A percentile compares a stretch with the other conserved stretches of the same genome.
Evolutionary conservation across 1,140 invertebrate species (phyloP).

Genomic region (Scaptodrosophila lebanonensis): DNA sequence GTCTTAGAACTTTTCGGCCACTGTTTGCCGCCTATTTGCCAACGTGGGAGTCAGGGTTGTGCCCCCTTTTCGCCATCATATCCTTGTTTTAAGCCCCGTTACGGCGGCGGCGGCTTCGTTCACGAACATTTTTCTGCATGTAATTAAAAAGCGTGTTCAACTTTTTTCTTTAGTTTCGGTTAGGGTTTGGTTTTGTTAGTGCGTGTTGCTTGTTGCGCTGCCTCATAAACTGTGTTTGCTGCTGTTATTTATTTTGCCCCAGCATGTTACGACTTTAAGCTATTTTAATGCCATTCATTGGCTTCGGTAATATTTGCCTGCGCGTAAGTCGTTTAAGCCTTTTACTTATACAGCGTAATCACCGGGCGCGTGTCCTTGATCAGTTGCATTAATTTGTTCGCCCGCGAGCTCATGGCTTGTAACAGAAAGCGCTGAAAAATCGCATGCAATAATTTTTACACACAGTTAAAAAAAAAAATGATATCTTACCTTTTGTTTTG

Average conservation of each 20-base stretch:
- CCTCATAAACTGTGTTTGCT: slow-evolving; percentile 9
- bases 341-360: slow-evolving; percentile 15
- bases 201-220: slow-evolving; percentile 19
- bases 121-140: slow-evolving; percentile 63
- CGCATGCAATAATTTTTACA: slow-evolving; percentile 46
- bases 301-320: slow-evolving; percentile 27
- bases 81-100: slow-evolving; percentile 54
- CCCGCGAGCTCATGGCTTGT: too few relatives aligned
- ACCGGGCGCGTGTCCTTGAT: slow-evolving; percentile 19
- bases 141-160: slow-evolving; percentile 51
- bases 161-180: slow-evolving; percentile 24
- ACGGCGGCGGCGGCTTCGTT: too few relatives aligned
- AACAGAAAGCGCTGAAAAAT: too few relatives aligned
- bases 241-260: slow-evolving; percentile 56
- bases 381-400: slow-evolving; percentile 1
- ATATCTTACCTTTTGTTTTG: slow-evolving; percentile 13
- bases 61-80: neutral
- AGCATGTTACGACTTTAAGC: slow-evolving; percentile 65
- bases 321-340: slow-evolving; percentile 40
- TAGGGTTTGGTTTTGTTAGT: slow-evolving; percentile 36
- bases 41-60: slow-evolving; percentile 1
- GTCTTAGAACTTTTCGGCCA: slow-evolving; percentile 53
- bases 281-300: slow-evolving; percentile 57
- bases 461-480: too few relatives aligned
- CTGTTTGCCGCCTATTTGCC: slow-evolving; percentile 24